Conservation (phyloP, 2,888 invertebrate genomes). For the Drosophila austrosaltans region DNA sequence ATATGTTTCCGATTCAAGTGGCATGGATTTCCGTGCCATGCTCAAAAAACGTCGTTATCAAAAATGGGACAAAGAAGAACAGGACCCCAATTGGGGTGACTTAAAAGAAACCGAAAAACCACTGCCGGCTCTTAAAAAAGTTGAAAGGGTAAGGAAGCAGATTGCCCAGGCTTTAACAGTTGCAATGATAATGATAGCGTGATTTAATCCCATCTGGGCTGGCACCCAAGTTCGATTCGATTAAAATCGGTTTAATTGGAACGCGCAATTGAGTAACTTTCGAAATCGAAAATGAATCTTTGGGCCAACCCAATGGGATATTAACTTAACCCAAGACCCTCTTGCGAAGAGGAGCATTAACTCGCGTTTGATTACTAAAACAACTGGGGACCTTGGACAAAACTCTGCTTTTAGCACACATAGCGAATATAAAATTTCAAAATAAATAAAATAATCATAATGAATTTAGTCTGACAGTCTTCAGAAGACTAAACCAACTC, state of each 20-base stretch:
- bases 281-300: not conserved
- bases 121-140: slow-evolving; percentile 93
- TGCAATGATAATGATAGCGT: not conserved
- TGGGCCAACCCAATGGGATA: not conserved
- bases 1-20: slow-evolving; percentile 98
- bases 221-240: not conserved
- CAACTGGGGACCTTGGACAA: not conserved
- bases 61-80: slow-evolving; percentile 95
- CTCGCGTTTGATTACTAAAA: slow-evolving; percentile 1
- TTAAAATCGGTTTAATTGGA: not conserved
- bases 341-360: slow-evolving; percentile 7
- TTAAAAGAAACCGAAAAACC: slow-evolving; percentile 96
- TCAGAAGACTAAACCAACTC: slow-evolving; percentile 8
- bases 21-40: slow-evolving; percentile 99
- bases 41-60: slow-evolving; percentile 97
- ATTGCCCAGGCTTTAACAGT: not conserved
- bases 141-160: slow-evolving; percentile 90
- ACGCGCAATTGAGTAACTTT: not conserved
- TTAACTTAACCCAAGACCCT: slow-evolving; percentile 4
- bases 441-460: not conserved
- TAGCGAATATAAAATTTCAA: not conserved
- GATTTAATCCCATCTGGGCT: not conserved
- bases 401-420: not conserved
- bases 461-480: not conserved
- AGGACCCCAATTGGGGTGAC: slow-evolving; percentile 96